Conservation (phyloP, 2,113 vertebrate species). For the Megaptera novaeangliae region DNA sequence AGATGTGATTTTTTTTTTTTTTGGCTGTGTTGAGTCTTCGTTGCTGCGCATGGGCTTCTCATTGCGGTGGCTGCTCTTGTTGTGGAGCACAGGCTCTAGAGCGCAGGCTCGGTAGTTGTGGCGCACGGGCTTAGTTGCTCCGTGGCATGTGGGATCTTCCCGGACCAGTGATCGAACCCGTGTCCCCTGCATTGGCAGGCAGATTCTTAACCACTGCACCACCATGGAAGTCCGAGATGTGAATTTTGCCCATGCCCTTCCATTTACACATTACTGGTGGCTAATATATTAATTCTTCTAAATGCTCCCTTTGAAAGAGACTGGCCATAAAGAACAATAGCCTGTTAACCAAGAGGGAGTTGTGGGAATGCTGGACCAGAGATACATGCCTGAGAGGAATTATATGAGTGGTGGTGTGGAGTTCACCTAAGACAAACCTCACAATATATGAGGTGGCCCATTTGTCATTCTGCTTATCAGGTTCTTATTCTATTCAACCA, state of each 20-base stretch:
- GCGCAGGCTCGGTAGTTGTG: too few relatives aligned
- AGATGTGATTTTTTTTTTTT: not conserved
- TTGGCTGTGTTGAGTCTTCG: too few relatives aligned
- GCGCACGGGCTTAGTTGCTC: too few relatives aligned
- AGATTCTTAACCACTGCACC: too few relatives aligned
- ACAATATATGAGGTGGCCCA: not conserved
- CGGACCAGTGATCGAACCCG: too few relatives aligned
- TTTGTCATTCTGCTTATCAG: not conserved
- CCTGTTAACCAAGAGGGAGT: not conserved
- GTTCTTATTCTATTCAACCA: constrained; percentile 16
- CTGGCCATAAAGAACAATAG: not conserved
- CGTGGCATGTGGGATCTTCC: too few relatives aligned
- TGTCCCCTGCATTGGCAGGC: too few relatives aligned
- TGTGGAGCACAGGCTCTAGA: too few relatives aligned
- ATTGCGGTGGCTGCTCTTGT: too few relatives aligned
- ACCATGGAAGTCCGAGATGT: not conserved
- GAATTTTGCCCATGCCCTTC: not conserved
- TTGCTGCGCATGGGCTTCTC: too few relatives aligned
- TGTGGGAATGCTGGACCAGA: not conserved
- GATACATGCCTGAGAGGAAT: not conserved
- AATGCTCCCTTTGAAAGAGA: constrained; percentile 2
- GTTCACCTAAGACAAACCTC: not conserved
- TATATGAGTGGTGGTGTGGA: not conserved
- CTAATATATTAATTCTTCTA: not conserved
- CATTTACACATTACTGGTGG: not conserved